These are phyloP conservation scores for Brachypodius melanocephalos DNA, from an alignment of 2,113 vertebrate species.

Conservation along the genomic window DNA sequence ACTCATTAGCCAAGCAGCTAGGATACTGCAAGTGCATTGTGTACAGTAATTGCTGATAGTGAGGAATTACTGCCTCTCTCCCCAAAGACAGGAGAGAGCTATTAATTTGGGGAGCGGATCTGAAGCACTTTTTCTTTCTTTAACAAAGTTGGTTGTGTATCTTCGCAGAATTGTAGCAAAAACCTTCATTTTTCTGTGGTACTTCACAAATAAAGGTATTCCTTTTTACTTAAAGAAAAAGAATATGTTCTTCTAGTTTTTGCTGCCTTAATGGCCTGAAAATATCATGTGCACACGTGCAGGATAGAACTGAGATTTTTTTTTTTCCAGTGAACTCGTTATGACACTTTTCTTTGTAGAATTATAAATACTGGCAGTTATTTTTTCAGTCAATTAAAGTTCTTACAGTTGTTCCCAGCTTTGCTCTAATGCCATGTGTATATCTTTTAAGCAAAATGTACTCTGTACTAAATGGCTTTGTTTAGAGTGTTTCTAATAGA, in stretches of 20 bases:
- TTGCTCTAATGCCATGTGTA: not conserved
- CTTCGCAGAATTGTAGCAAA: not conserved
- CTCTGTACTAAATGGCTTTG: slow-evolving; percentile 13
- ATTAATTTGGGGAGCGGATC: not conserved
- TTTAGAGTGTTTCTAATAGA: slow-evolving; percentile 34
- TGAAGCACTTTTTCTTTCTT: not conserved
- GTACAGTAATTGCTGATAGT: not conserved
- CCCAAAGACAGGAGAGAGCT: not conserved
- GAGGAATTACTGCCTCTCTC: not conserved
- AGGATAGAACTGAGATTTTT: not conserved
- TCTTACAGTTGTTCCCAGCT: not conserved
- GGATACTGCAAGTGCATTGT: not conserved
- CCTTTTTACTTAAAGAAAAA: not conserved
- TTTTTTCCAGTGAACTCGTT: not conserved
- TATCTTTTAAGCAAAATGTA: slow-evolving; percentile 15
- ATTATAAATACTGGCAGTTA: slow-evolving; percentile 16
- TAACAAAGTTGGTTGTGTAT: not conserved
- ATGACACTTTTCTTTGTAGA: not conserved
- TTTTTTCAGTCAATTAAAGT: not conserved
- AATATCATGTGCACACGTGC: not conserved
- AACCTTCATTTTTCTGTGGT: not conserved
- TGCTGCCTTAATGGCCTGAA: not conserved
- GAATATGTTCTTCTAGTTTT: not conserved
- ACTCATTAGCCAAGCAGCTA: not conserved
- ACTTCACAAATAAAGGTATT: not conserved